Conservation (phyloP, 2,888 invertebrate species). For the Taenaris catops region DNA sequence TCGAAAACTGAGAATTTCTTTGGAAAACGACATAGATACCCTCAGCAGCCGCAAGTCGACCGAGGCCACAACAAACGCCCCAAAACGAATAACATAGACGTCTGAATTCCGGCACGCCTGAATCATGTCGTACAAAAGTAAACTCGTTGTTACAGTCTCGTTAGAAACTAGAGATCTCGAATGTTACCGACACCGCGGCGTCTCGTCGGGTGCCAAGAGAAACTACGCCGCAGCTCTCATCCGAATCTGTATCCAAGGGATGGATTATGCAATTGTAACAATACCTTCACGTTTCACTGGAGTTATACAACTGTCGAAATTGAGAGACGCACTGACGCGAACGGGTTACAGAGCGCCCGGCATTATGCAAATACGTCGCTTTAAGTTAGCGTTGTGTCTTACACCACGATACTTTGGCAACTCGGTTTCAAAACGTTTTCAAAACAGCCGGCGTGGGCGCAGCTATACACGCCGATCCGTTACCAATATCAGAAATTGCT, state of each 20-base stretch:
- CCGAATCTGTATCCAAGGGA: conserved; percentile 30
- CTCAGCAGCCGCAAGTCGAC: conserved; percentile 58
- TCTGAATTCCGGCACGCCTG: conserved; percentile 68
- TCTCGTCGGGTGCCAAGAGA: conserved; percentile 50
- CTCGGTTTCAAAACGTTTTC: conserved; percentile 72
- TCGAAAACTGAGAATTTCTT: too few relatives aligned
- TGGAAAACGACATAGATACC: too few relatives aligned
- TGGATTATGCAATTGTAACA: conserved; percentile 33
- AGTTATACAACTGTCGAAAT: conserved; percentile 59
- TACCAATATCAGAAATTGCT: conserved; percentile 37
- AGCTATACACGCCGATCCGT: conserved; percentile 31
- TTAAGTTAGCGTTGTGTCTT: conserved; percentile 63
- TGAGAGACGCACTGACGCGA: conserved; percentile 42
- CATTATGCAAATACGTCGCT: conserved; percentile 71
- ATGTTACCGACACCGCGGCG: conserved; percentile 26
- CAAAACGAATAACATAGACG: conserved; percentile 59
- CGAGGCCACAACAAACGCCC: conserved; percentile 71
- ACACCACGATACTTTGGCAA: conserved; percentile 72
- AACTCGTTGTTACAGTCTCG: conserved; percentile 35
- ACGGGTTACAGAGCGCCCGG: conserved; percentile 54
- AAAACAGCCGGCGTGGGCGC: conserved; percentile 59
- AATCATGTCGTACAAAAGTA: conserved; percentile 56
- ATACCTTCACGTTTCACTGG: conserved; percentile 35
- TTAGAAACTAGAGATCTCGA: too few relatives aligned
- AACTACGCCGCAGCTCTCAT: conserved; percentile 41